Percentiles rank a stretch among this genome's conserved stretches.
These are phyloP conservation scores for Hafferia zeledoni DNA, from an alignment of 2,797 vertebrate species.

Conservation along the genomic window DNA sequence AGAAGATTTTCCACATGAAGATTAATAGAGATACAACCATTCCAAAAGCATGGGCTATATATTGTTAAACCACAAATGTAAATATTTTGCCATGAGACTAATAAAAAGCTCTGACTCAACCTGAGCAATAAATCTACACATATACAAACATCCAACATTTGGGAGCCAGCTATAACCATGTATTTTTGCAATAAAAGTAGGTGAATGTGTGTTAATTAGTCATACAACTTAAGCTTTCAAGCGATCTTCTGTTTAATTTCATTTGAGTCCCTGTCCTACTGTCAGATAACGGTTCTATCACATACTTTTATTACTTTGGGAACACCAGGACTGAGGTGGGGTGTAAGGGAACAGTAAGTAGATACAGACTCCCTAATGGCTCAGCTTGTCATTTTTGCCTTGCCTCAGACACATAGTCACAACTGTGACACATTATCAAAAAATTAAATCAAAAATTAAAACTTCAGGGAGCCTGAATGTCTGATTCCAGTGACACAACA, in stretches of 20 bases:
- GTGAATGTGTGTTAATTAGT: background rate
- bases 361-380: slow-evolving; percentile 42
- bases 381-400: slow-evolving; percentile 51
- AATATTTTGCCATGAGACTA: background rate
- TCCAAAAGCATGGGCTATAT: background rate
- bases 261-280: slow-evolving; percentile 4
- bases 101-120: background rate
- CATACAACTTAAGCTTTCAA: slow-evolving; percentile 1
- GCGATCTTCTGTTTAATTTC: slow-evolving; percentile 35
- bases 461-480: slow-evolving; percentile 75
- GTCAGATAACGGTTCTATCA: slow-evolving; percentile 15
- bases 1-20: background rate
- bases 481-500: slow-evolving; percentile 72
- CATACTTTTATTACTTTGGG: background rate
- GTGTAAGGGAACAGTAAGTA: background rate
- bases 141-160: background rate
- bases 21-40: background rate
- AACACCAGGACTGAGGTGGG: background rate
- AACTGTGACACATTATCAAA: slow-evolving; percentile 72
- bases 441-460: slow-evolving; percentile 83
- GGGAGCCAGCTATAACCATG: background rate
- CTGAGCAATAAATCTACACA: background rate
- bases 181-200: background rate
- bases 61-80: background rate
- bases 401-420: slow-evolving; percentile 56